Conservation (phyloP, 2,113 vertebrate species). For the Pimephales promelas region DNA sequence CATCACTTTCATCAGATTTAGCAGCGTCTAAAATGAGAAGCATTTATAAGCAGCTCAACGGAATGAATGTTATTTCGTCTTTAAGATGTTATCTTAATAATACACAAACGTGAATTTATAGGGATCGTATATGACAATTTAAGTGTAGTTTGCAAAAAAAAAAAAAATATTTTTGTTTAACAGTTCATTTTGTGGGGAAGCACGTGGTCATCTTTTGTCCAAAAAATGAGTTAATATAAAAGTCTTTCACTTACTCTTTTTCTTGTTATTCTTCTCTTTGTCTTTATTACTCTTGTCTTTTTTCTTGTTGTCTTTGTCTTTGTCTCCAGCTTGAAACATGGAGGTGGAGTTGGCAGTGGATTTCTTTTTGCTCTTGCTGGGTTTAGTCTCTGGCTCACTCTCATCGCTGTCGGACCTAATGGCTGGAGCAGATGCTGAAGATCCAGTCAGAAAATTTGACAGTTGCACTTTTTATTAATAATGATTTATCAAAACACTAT, state of each 20-base stretch:
- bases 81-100: background rate
- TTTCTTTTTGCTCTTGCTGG: constrained; percentile 77
- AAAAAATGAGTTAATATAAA: background rate
- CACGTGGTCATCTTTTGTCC: background rate
- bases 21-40: constrained; percentile 34
- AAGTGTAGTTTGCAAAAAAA: no score
- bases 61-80: background rate
- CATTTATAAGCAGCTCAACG: no score
- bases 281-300: constrained; percentile 38
- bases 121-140: background rate
- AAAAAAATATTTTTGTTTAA: no score
- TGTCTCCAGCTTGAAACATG: constrained; percentile 69
- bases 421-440: background rate
- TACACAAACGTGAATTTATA: background rate
- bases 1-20: constrained; percentile 74
- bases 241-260: constrained; percentile 66
- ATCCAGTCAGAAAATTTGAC: background rate
- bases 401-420: constrained; percentile 75
- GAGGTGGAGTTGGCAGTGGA: constrained; percentile 55
- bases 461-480: background rate
- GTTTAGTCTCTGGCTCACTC: constrained; percentile 77
- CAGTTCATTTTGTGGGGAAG: background rate
- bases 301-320: constrained; percentile 61
- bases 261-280: constrained; percentile 73
- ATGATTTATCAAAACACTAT: background rate